Base-by-base conservation (phyloP, 1,140 invertebrate genomes). In the Homalodisca vitripennis region DNA sequence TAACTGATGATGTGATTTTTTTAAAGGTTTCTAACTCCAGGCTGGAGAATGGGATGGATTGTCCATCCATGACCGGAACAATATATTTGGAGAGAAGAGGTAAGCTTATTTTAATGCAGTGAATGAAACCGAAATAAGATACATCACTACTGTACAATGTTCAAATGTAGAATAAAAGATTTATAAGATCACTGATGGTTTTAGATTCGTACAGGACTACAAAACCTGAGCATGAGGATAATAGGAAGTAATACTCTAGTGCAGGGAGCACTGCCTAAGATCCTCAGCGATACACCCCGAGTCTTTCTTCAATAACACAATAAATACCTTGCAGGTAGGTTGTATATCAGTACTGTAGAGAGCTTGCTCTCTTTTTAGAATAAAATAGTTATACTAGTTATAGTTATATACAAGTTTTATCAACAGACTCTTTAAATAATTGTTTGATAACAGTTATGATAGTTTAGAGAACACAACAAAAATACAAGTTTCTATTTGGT, bases 41-140 rank as follows among this genome's bases (percentile, higher is more conserved):
- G 97, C 0, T 99, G 97, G 96, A 84, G 98, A 78, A 87, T 98
- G 82, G 98, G 98, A 0, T 99, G 98, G 98, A 91, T 99, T 68
- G 88, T 95, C n/a, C 1, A 89, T 99, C 69, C 92, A 98, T 77
- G 97, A 99, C 81, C 85, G 90, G 71, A 83, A 92, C 32, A 83
- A 87, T 73, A 82, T 89, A 55, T 84, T 94, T 67, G 83, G 84
- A 41, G 81, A n/a, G n/a, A 83, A 64, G 88, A 89, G 75, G 84
- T 92, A 77, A 76, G 73, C 34, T 41, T 41, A 10, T 41, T 41
- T 41, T 41, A 41, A 41, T 41, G 34, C 17, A 17, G 17, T 41
- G 6, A 41, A 41, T 41, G 34, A 10, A 6, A 41, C 17, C 34
- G 17, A 41, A 41, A 41, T 41, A 41, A 10, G 17, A 10, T 41